These are phyloP conservation scores for Norana najaformis DNA, from an alignment of 2,888 invertebrate genomes.

Conservation along the genomic window DNA sequence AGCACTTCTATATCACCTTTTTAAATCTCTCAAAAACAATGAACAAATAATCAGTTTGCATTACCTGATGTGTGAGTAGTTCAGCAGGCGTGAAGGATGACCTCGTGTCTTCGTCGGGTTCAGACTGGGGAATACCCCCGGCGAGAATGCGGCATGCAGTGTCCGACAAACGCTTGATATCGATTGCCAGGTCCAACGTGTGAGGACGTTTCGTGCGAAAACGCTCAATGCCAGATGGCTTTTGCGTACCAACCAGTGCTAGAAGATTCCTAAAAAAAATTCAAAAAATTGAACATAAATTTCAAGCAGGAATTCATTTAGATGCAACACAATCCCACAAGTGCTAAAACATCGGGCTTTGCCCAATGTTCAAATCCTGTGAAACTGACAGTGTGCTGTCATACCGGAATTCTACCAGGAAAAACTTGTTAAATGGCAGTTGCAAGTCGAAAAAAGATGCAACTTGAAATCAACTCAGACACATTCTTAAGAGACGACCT, in stretches of 20 bases:
- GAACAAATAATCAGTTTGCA: background rate
- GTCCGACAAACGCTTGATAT: background rate
- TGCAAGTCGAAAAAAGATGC: too few relatives aligned
- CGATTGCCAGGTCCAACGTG: constrained; percentile 6
- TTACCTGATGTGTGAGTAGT: constrained; percentile 54
- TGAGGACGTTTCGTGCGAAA: background rate
- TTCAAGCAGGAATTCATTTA: background rate
- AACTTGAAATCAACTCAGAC: too few relatives aligned
- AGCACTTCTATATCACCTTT: too few relatives aligned
- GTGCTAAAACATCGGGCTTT: too few relatives aligned
- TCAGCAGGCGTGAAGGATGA: constrained; percentile 53
- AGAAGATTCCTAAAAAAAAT: background rate
- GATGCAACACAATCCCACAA: too few relatives aligned
- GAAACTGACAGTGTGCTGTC: too few relatives aligned
- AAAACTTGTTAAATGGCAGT: too few relatives aligned
- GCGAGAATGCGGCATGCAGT: background rate
- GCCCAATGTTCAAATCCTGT: too few relatives aligned
- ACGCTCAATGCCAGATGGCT: background rate
- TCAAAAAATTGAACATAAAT: background rate
- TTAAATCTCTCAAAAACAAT: too few relatives aligned
- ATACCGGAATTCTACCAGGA: too few relatives aligned
- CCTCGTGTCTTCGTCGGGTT: background rate
- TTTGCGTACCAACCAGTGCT: background rate
- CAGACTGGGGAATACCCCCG: background rate
- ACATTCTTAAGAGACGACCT: too few relatives aligned